phyloP scores from a whole-genome alignment of 2,113 vertebrate species.

The Elgaria multicarinata region DNA sequence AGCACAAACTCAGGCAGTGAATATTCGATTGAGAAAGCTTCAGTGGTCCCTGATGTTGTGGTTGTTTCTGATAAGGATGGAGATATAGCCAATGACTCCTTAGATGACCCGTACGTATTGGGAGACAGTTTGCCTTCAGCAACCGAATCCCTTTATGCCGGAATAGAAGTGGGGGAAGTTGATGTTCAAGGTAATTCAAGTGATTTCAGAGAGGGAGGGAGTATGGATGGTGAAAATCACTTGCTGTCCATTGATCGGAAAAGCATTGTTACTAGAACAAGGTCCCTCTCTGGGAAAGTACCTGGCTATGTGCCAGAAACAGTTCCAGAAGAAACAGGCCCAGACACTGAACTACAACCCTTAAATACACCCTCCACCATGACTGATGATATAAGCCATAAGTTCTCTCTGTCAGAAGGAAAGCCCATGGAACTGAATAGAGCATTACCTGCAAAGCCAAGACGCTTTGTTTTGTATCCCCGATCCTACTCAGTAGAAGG shows the following conservation, averaged over 20 bases:
- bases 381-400: slow-evolving; percentile 73
- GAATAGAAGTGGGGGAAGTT: slow-evolving; percentile 10
- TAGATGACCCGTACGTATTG: slow-evolving; percentile 77
- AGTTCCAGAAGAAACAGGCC: slow-evolving; percentile 91
- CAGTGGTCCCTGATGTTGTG: slow-evolving; percentile 58
- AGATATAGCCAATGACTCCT: slow-evolving; percentile 61
- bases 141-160: slow-evolving; percentile 40
- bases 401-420: slow-evolving; percentile 71
- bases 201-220: slow-evolving; percentile 74
- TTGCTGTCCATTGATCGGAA: slow-evolving; percentile 84
- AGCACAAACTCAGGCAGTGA: slow-evolving; percentile 2
- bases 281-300: slow-evolving; percentile 92
- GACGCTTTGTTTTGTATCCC: slow-evolving; percentile 85
- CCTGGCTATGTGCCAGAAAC: slow-evolving; percentile 94
- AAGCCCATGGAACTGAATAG: slow-evolving; percentile 74
- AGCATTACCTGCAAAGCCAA: slow-evolving; percentile 79
- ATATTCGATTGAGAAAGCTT: slow-evolving; percentile 32
- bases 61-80: slow-evolving; percentile 68
- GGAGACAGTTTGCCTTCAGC: slow-evolving; percentile 48
- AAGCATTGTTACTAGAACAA: slow-evolving; percentile 84
- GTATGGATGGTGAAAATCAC: slow-evolving; percentile 81
- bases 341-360: slow-evolving; percentile 77
- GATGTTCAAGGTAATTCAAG: slow-evolving; percentile 14
- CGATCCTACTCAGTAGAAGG: slow-evolving; percentile 91
- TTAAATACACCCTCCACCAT: slow-evolving; percentile 55